Evolutionary conservation across 2,113 vertebrate species (phyloP), one percentile per base, ranked within the genome.

Genomic region (Labeo rohita): DNA sequence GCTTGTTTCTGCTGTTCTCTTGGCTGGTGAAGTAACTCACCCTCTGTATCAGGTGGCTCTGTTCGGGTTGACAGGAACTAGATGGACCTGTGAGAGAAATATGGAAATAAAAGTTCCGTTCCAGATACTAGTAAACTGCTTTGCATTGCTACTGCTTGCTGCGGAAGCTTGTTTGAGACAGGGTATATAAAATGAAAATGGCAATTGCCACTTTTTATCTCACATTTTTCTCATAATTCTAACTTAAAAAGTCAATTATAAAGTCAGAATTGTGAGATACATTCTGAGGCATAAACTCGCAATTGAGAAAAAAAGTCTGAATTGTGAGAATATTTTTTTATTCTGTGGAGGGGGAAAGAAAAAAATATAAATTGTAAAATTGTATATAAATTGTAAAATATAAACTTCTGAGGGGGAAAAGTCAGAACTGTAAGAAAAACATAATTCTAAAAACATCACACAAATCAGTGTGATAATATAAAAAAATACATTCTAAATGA

Each of bases 51-150:
- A 63, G 76, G 80, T 75, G 77, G 83, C 68, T 49, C 72, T 36
- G 87, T 81, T 85, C 70, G 28, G 83, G 45, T 63, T 82, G 49
- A 82, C 47, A 82, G 78, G 12, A 45, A 28, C 59, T 80, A 47
- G 78, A 63, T 80, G 78, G 56, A 80, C 59, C 78, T 80, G n/a
- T 65, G 78, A 63, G 59, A 74, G 13, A 65, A 47, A 47, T 63
- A 80, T 49, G 59, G 43, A 80, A 65, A 61, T 80, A 61, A 47
- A 43, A 78, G 76, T 4, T 59, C 50, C 15, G 7, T 18, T 77
- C 66, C 66, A 43, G 8, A 76, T 39, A 52, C 50, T 39, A 10
- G 76, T 59, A 16, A 79, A 43, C 2, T 79, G 52, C 16, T 36
- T n/a, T 78, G 76, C 66, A 43, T 18, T 18, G 66, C 36, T 43